Conservation (phyloP, 35 echinoderm and acorn worm genomes). For the Ophioderma brevispina region DNA sequence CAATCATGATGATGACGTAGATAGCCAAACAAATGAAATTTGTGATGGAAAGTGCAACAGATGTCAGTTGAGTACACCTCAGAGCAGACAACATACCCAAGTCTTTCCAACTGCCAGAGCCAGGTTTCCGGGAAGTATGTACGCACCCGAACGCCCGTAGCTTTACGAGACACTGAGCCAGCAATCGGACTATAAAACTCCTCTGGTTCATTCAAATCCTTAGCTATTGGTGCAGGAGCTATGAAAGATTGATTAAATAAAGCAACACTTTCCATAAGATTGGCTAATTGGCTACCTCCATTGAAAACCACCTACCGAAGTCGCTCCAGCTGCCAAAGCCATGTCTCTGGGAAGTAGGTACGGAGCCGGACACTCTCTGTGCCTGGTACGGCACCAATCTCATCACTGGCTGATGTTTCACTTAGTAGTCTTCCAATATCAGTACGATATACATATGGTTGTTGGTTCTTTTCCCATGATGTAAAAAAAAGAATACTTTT, state of each 20-base stretch:
- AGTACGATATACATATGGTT: no score
- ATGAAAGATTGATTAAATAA: not conserved
- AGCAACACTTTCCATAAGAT: not conserved
- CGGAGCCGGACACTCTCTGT: constrained; percentile 24
- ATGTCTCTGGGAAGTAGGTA: constrained; percentile 80
- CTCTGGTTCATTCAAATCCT: no score
- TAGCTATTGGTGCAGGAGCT: not conserved
- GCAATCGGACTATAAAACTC: no score
- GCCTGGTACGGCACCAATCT: not conserved
- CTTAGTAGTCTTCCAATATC: no score
- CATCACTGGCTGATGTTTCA: no score
- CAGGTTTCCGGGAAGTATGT: constrained; percentile 80
- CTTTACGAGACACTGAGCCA: no score
- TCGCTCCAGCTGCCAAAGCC: constrained; percentile 66
- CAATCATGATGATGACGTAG: no score
- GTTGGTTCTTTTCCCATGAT: no score
- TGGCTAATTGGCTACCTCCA: not conserved
- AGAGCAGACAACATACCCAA: constrained; percentile 31
- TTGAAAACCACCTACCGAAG: constrained; percentile 29
- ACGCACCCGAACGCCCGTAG: constrained; percentile 10
- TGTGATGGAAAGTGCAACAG: no score
- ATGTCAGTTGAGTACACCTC: no score
- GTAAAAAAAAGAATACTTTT: no score
- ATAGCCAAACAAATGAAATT: no score
- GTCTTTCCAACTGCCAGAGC: constrained; percentile 63